phyloP scores from a whole-genome alignment of 2,888 invertebrate genomes.

The Agelastica alni region DNA sequence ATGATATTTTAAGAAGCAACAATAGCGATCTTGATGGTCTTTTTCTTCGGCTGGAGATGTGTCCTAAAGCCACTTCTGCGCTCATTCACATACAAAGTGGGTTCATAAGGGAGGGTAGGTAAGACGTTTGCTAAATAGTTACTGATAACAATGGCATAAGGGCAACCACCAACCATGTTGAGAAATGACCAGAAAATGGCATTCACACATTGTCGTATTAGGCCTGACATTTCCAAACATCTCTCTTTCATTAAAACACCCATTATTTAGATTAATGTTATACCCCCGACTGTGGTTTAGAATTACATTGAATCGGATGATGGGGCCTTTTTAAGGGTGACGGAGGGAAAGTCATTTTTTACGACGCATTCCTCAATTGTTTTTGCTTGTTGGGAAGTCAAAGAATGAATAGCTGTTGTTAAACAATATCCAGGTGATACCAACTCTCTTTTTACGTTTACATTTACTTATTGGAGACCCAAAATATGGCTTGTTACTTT shows the following conservation, averaged over 20 bases:
- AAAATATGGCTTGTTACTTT: too few species aligned
- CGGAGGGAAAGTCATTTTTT: constrained; percentile 22
- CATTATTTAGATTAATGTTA: constrained; percentile 60
- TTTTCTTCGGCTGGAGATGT: too few species aligned
- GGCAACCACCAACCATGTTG: constrained; percentile 47
- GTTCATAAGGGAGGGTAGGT: constrained; percentile 26
- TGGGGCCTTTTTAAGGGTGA: constrained; percentile 1
- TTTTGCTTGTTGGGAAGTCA: constrained; percentile 11
- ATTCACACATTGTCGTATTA: constrained; percentile 60
- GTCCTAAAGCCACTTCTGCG: constrained; percentile 3
- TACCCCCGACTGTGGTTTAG: constrained; percentile 57
- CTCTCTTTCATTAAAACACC: constrained; percentile 57
- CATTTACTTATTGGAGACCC: too few species aligned
- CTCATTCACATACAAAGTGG: background rate
- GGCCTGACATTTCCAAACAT: constrained; percentile 58
- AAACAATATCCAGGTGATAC: constrained; percentile 4
- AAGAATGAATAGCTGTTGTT: constrained; percentile 1
- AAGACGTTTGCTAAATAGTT: constrained; percentile 34
- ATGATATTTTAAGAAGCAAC: too few species aligned
- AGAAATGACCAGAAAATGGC: constrained; percentile 57
- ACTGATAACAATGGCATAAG: constrained; percentile 33
- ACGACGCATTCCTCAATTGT: constrained; percentile 11
- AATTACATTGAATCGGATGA: constrained; percentile 46
- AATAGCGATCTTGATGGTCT: too few species aligned
- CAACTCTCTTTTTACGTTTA: too few species aligned